Evolutionary conservation across 2,888 invertebrate genomes (phyloP).

Genomic region (Scaptomyza reducta): DNA sequence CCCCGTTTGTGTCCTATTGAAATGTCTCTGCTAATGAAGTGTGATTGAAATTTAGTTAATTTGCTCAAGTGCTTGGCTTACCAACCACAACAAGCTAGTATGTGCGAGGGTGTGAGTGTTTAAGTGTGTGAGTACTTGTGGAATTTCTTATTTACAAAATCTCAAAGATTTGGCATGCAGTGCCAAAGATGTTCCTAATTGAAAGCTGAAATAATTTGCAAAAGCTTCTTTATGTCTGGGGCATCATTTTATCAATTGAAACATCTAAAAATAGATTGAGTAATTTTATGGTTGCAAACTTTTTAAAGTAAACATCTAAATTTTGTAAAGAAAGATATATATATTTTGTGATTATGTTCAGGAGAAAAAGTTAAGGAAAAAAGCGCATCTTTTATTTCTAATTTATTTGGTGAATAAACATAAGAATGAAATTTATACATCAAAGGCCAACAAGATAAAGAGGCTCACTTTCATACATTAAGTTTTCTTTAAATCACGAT

Average conservation of each 20-base stretch:
- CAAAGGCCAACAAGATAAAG: not conserved
- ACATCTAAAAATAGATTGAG: not conserved
- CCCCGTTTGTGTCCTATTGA: constrained; percentile 41
- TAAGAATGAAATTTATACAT: not conserved
- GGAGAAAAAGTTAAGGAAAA: not conserved
- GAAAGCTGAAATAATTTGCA: constrained; percentile 52
- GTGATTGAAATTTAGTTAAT: constrained; percentile 81
- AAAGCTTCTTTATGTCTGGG: not conserved
- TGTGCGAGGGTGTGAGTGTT: constrained; percentile 20
- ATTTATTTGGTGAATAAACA: not conserved
- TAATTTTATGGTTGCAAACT: not conserved
- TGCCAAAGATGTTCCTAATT: constrained; percentile 54
- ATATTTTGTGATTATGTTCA: too few relatives aligned
- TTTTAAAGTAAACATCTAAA: not conserved
- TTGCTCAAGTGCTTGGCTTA: constrained; percentile 67
- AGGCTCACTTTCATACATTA: too few relatives aligned
- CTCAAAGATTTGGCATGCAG: constrained; percentile 35
- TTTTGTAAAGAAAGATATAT: not conserved
- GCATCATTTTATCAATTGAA: not conserved
- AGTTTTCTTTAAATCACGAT: not conserved
- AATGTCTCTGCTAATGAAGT: constrained; percentile 78
- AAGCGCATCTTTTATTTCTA: not conserved
- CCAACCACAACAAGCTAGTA: constrained; percentile 1
- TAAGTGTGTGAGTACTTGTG: constrained; percentile 22
- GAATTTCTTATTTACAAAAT: constrained; percentile 52